Evolutionary conservation across 1,140 invertebrate genomes (phyloP), one percentile per base, ranked within the genome.

Genomic region (Orius insidiosus): DNA sequence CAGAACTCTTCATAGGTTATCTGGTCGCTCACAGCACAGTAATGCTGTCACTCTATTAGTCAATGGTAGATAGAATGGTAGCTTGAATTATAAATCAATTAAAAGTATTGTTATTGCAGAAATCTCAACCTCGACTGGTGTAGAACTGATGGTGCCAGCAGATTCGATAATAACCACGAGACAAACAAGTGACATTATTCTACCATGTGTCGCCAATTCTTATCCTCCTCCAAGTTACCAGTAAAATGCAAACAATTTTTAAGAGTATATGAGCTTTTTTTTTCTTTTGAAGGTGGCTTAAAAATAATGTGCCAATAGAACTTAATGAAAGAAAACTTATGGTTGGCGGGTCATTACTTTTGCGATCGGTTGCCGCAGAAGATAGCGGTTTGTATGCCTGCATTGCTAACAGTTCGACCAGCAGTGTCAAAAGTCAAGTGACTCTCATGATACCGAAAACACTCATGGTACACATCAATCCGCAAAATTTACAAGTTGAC

Each of bases 271-370:
- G 18, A 10, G 9, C 3, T 40, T 40, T 13, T 43, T 18, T 43
- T 43, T 40, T 40, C 5, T 43, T 18, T 43, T 43, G 24, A n/a
- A 43, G 41, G 14, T 43, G 41, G 41, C n/a, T 30, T 2, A 43
- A 43, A 32, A 30, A 43, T 7, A 43, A 43, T 14, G 14, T 15
- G 16, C 41, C 41, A 7, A 7, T 43, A 3, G 31, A 43, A 31
- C 24, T 43, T n/a, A 31, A n/a, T 24, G 41, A 43, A 31, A 30
- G 45, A 34, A 13, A 15, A 16, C n/a, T 37, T 3, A 55, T 44
- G 49, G 54, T 36, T 31, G 40, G 40, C 2, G 35, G 41, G 2
- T 49, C 40, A 2, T 49, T 46, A 7, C 35, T 46, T 8, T 24
- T 46, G 5, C 35, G 36, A 3, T 36, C 45, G 11, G 45, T 46